Evolutionary conservation across 2,888 invertebrate genomes (phyloP).

Genomic region (Tinea semifulvella): DNA sequence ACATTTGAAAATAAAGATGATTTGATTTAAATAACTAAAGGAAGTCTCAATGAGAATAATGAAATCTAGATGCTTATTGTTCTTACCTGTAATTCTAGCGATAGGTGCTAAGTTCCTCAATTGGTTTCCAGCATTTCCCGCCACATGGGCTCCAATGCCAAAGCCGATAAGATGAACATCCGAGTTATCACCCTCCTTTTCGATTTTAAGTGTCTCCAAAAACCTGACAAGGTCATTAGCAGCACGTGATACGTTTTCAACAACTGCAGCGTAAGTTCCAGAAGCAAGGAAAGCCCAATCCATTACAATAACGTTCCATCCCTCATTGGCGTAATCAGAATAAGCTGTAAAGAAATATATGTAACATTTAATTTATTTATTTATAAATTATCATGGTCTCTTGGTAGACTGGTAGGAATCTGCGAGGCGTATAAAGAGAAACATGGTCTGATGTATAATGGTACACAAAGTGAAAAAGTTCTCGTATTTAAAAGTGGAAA

Average conservation of each 20-base stretch:
- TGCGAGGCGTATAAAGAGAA: no score
- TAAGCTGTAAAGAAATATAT: conserved; percentile 1
- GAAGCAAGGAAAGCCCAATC: conserved; percentile 4
- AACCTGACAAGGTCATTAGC: conserved; percentile 5
- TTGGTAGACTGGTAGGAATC: no score
- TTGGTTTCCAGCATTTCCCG: conserved; percentile 15
- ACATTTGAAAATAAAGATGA: no score
- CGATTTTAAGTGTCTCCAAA: neutral
- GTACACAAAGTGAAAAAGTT: no score
- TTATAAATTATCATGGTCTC: no score
- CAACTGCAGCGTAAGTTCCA: neutral
- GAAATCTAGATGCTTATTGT: neutral
- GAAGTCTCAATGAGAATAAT: neutral
- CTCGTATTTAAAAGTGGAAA: no score
- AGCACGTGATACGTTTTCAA: neutral
- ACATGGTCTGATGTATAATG: no score
- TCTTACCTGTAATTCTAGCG: conserved; percentile 18
- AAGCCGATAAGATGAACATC: conserved; percentile 18
- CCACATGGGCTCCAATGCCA: conserved; percentile 18
- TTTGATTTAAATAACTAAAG: no score
- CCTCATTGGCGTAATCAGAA: neutral
- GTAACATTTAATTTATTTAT: no score
- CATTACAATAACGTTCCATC: conserved; percentile 7
- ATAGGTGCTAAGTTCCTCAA: conserved; percentile 1
- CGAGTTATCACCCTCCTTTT: neutral